Evolutionary conservation across 2,888 invertebrate species (phyloP).

Genomic region (Hipparchia semele): DNA sequence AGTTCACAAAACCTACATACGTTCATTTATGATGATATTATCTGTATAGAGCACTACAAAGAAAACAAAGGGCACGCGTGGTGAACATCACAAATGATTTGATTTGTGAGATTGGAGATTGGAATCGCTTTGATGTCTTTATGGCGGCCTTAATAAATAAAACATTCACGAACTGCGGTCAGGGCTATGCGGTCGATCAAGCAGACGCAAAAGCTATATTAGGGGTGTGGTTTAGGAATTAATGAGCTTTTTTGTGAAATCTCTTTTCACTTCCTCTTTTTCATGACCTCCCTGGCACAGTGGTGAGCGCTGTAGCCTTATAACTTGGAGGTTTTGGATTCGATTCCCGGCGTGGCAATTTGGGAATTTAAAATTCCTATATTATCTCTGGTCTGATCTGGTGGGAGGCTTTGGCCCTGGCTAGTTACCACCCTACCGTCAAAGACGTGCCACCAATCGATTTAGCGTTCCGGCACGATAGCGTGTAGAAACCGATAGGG

Average conservation of each 20-base stretch:
- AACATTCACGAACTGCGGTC: constrained; percentile 40
- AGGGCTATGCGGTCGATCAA: constrained; percentile 38
- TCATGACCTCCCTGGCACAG: no score
- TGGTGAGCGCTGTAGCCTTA: no score
- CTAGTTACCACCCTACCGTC: no score
- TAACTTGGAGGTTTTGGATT: no score
- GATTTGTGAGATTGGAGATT: constrained; percentile 29
- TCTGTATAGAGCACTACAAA: not conserved
- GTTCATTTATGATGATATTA: not conserved
- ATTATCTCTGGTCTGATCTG: no score
- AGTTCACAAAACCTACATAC: not conserved
- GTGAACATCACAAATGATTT: constrained; percentile 29
- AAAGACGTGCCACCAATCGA: no score
- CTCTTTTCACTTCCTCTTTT: not conserved
- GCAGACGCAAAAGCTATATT: constrained; percentile 39
- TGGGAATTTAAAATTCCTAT: no score
- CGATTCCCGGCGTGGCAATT: no score
- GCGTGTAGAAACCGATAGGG: no score
- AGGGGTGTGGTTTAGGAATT: constrained; percentile 34
- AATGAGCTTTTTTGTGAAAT: not conserved
- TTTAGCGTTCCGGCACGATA: no score
- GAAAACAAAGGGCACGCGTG: constrained; percentile 15
- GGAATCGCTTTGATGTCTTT: constrained; percentile 35
- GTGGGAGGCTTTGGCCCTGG: no score
- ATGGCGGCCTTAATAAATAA: constrained; percentile 35